Evolutionary conservation across 2,888 invertebrate species (phyloP), one percentile per base, ranked within the genome.

Genomic region (Eupithecia pulchellata): DNA sequence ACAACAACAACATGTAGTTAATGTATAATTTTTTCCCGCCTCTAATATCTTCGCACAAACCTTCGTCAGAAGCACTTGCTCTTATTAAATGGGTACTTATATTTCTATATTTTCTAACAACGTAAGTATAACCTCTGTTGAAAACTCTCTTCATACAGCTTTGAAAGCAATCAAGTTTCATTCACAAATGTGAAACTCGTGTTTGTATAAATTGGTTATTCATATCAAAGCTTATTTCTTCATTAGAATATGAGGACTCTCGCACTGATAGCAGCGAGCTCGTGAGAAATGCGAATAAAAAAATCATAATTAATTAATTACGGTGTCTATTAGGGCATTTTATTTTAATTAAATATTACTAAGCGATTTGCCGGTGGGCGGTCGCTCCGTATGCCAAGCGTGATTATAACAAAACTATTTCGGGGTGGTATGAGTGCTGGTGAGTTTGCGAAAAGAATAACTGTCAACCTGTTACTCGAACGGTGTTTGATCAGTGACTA

Each of bases 101-200:
- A 47, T 47, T 20, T 47, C 20, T 47, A 20, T 20, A 47, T 20
- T 9, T 20, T 20, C 20, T 25, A 25, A 52, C 52, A n/a, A 52
- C 52, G 11, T 25, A 4, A 11, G 2, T 42, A 42, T 47, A n/a
- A 20, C 20, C n/a, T 13, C 52, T 52, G 52, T 52, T 25, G 52
- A 20, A 52, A 52, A 52, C 25, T 25, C 1, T 20, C 25, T 13
- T 25, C 11, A 52, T 52, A 52, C 25, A 52, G 25, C 55, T 55
- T 29, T 73, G 27, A 67, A 65, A 67, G 67, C 73, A 73, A 70
- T 70, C 67, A 65, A 29, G 57, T 57, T 61, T 62, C 58, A 68
- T 73, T 73, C 69, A 70, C 36, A 70, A 57, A 68, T 27, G 61
- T 52, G 63, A 14, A n/a, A 57, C 32, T 62, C 62, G 55, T 42